A percentile compares a stretch with the other conserved stretches of the same genome.
phyloP scores from a whole-genome alignment of 2,888 invertebrate genomes.

The Tetragonisca angustula region DNA sequence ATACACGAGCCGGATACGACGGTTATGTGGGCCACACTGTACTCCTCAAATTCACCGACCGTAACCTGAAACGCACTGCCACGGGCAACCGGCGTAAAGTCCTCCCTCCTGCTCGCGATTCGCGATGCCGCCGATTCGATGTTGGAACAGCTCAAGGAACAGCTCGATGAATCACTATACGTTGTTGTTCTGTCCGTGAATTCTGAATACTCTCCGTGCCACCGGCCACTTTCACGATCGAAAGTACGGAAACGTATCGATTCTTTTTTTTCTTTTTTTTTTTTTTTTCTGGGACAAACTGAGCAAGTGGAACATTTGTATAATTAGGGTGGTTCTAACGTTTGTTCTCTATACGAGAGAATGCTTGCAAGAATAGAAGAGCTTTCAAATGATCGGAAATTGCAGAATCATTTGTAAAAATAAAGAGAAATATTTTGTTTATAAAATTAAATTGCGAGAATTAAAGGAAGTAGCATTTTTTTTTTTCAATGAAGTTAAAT shows the following conservation, averaged over 20 bases:
- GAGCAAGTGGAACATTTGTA: neutral
- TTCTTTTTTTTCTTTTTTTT: constrained; percentile 7
- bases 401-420: too few relatives aligned
- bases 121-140: constrained; percentile 29
- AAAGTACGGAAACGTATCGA: neutral
- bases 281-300: neutral
- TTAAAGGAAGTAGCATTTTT: too few relatives aligned
- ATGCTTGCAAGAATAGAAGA: too few relatives aligned
- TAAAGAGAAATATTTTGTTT: too few relatives aligned
- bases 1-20: constrained; percentile 56
- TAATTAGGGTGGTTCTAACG: neutral
- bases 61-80: constrained; percentile 68
- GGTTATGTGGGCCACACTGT: constrained; percentile 67
- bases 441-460: too few relatives aligned
- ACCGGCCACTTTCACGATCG: constrained; percentile 15
- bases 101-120: constrained; percentile 47
- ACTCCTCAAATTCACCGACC: constrained; percentile 70
- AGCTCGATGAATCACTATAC: constrained; percentile 36
- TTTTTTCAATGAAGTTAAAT: too few relatives aligned
- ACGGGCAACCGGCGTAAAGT: constrained; percentile 67
- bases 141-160: constrained; percentile 17
- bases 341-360: too few relatives aligned
- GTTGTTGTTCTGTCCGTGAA: neutral
- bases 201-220: neutral
- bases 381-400: too few relatives aligned